A percentile compares a stretch with the other conserved stretches of the same genome.
phyloP scores from a whole-genome alignment of 2,797 vertebrate genomes.

The Sebastes iracundus region DNA sequence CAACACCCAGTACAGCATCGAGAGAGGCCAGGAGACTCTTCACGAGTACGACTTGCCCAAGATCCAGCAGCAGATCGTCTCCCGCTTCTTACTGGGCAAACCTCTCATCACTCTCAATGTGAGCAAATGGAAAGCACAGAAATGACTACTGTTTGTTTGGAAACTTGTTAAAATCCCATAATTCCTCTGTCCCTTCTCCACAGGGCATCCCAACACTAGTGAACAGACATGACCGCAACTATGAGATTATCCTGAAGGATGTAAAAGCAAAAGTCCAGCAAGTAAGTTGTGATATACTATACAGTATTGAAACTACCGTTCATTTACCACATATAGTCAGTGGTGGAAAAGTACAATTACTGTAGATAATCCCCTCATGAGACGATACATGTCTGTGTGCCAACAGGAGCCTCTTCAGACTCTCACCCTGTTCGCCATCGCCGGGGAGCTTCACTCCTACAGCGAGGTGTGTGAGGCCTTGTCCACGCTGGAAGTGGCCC shows the following conservation, averaged over 20 bases:
- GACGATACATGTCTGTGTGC: not conserved
- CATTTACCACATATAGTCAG: not conserved
- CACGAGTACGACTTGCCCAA: slow-evolving; percentile 90
- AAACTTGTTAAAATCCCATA: not conserved
- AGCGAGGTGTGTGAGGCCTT: slow-evolving; percentile 94
- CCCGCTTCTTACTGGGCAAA: slow-evolving; percentile 92
- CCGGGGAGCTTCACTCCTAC: slow-evolving; percentile 89
- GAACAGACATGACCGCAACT: slow-evolving; percentile 90
- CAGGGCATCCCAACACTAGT: slow-evolving; percentile 94
- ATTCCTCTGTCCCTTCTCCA: not conserved
- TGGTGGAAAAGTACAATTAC: too few species aligned
- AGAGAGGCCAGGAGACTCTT: slow-evolving; percentile 86
- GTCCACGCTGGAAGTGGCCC: slow-evolving; percentile 85
- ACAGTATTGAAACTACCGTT: not conserved
- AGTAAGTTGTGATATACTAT: slow-evolving; percentile 73
- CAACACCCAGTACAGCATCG: slow-evolving; percentile 94
- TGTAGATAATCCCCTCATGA: not conserved
- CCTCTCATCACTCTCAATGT: slow-evolving; percentile 88
- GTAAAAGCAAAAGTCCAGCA: slow-evolving; percentile 87
- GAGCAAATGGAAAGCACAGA: slow-evolving; percentile 35
- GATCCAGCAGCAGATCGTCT: slow-evolving; percentile 92
- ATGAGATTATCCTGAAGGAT: slow-evolving; percentile 88
- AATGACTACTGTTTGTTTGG: not conserved
- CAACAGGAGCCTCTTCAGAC: slow-evolving; percentile 84
- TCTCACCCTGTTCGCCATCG: slow-evolving; percentile 77